Conservation (phyloP, 2,888 invertebrate genomes). For the Folsomia candida region DNA sequence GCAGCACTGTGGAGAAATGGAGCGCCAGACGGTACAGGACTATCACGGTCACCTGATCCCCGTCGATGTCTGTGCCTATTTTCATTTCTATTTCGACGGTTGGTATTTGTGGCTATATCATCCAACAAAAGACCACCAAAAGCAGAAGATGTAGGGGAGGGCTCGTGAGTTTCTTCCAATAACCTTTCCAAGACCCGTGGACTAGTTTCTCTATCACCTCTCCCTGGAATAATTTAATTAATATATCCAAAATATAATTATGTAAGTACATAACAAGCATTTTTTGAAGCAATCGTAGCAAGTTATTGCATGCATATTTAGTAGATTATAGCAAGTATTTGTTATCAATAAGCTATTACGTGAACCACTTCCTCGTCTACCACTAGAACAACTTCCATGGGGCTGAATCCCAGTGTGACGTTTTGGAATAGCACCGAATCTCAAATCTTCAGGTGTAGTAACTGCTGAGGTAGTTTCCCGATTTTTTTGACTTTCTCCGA, state of each 20-base stretch:
- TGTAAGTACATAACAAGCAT: no score
- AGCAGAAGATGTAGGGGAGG: conserved; percentile 40
- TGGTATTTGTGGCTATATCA: conserved; percentile 1
- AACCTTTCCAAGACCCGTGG: conserved; percentile 49
- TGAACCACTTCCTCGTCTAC: conserved; percentile 13
- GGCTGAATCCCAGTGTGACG: conserved; percentile 3
- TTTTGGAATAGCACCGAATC: conserved; percentile 15
- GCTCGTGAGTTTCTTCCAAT: conserved; percentile 49
- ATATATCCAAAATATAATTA: not conserved
- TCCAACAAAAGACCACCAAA: conserved; percentile 23
- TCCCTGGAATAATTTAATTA: conserved; percentile 27
- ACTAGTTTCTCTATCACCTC: conserved; percentile 47
- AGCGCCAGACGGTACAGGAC: conserved; percentile 36
- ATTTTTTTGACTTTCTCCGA: no score
- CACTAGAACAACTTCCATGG: not conserved
- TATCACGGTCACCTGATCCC: conserved; percentile 11
- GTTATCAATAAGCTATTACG: no score
- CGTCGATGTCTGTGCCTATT: conserved; percentile 2
- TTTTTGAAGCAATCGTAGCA: no score
- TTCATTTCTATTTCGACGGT: conserved; percentile 13
- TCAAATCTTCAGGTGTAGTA: conserved; percentile 16
- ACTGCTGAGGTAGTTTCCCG: not conserved
- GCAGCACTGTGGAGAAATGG: conserved; percentile 46
- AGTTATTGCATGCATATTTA: no score
- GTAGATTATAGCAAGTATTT: no score